A percentile compares a stretch with the other conserved stretches of the same genome.
These are phyloP conservation scores for Apostichopus parvimensis DNA, from an alignment of 35 echinoderm and acorn worm species.

Conservation along the genomic window DNA sequence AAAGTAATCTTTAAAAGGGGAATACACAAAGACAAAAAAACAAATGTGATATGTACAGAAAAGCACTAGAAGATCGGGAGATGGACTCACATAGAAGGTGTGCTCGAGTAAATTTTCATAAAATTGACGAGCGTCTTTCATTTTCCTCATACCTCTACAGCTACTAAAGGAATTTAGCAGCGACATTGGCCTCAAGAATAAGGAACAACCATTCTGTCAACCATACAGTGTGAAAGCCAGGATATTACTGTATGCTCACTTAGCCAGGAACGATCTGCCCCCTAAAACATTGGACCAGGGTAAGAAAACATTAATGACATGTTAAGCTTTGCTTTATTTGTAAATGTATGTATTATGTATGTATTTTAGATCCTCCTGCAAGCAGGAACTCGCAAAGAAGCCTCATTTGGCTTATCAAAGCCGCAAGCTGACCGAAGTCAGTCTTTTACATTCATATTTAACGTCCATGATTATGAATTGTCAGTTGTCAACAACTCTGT, in stretches of 20 bases:
- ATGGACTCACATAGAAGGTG: neutral
- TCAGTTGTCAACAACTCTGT: no score
- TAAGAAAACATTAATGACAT: conserved; percentile 13
- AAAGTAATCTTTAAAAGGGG: no score
- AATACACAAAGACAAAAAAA: no score
- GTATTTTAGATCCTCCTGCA: no score
- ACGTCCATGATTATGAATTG: no score
- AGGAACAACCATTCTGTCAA: conserved; percentile 85
- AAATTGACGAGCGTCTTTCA: neutral
- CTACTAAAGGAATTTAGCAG: conserved; percentile 77
- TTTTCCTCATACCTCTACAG: conserved; percentile 52
- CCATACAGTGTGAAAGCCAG: conserved; percentile 89
- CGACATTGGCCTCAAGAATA: conserved; percentile 86
- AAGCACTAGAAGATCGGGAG: neutral
- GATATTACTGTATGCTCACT: conserved; percentile 84
- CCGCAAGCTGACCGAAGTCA: no score
- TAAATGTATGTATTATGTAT: no score
- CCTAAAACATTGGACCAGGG: conserved; percentile 77
- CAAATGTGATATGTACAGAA: neutral
- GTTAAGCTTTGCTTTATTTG: no score
- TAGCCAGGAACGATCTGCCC: conserved; percentile 64
- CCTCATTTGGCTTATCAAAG: no score
- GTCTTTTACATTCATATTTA: no score
- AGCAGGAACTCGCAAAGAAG: no score
- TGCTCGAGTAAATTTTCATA: no score